Evolutionary conservation across 1,140 invertebrate species (phyloP), one percentile per base, ranked within the genome.

Genomic region (Oryctes rhinoceros): DNA sequence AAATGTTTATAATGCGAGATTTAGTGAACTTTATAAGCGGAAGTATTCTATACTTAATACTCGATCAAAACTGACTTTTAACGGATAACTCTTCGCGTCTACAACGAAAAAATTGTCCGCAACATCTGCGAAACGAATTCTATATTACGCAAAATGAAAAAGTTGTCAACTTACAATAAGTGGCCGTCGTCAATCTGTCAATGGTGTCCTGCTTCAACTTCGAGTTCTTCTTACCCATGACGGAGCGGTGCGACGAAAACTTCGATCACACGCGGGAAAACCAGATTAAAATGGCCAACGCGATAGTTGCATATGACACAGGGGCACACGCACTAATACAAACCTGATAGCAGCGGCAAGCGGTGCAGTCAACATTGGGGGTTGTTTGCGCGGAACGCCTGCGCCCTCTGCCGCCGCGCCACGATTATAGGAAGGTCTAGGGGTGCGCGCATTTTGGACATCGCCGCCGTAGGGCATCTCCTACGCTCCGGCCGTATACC

Each of bases 171-270:
- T 96, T 89, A 97, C 96, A 97, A 90, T 97, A 97, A 82, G 96
- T 97, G 84, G 95, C 94, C 78, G 92, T 94, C 83, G 94, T 96
- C 80, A 97, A 91, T 84, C 95, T 91, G 88, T 96, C 94, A 87
- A 97, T 96, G 81, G 95, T 96, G 88, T 97, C 95, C 88, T 96
- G 94, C 91, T 96, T 97, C 86, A 97, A 92, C 90, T 97, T 97
- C 74, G 95, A 96, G 88, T 96, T 96, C 89, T 96, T 96, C 91
- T 97, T 97, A 84, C 94, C 94, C 94, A 95, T 95, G 71, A 18
- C 48, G 47, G 49, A 59, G 13, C 15, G 47, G 20, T 59, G 77
- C 65, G 30, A 13, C 18, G 77, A 59, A 53, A 76, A 44, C 15
- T 74, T 76, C 47, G 75, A 47, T 59, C 39, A 78, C 77, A 78